A percentile compares a stretch with the other conserved stretches of the same genome.
These are phyloP conservation scores for Drosophila novamexicana DNA, from an alignment of 1,140 invertebrate genomes.

Conservation along the genomic window DNA sequence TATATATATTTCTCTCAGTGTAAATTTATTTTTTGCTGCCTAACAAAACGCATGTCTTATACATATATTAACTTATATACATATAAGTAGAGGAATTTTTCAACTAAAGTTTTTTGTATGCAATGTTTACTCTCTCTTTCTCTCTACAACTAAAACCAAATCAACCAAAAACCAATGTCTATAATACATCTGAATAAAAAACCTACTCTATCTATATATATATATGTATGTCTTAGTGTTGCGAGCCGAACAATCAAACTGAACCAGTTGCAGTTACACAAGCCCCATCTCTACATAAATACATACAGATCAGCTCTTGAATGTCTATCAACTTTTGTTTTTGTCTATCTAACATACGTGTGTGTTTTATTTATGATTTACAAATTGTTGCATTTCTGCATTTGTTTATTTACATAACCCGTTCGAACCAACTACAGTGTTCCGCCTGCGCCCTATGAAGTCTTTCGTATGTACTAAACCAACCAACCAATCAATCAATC, in stretches of 20 bases:
- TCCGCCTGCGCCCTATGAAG: slow-evolving; percentile 84
- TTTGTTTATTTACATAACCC: slow-evolving; percentile 82
- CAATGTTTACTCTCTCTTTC: slow-evolving; percentile 80
- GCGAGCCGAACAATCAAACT: slow-evolving; percentile 60
- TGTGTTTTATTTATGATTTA: slow-evolving; percentile 83
- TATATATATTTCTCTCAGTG: slow-evolving; percentile 46
- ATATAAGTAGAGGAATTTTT: slow-evolving; percentile 72
- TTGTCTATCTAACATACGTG: slow-evolving; percentile 78
- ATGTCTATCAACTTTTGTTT: slow-evolving; percentile 77
- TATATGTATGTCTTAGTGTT: slow-evolving; percentile 56
- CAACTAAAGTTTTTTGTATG: slow-evolving; percentile 79
- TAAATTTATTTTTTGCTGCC: slow-evolving; percentile 71
- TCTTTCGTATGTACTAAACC: slow-evolving; percentile 83
- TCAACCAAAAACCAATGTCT: slow-evolving; percentile 45
- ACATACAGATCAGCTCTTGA: slow-evolving; percentile 77
- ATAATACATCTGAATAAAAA: slow-evolving; percentile 15
- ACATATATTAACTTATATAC: slow-evolving; percentile 24
- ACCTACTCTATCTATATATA: slow-evolving; percentile 47
- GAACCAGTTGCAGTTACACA: slow-evolving; percentile 73
- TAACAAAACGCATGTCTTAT: slow-evolving; percentile 64
- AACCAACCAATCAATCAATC: slow-evolving; percentile 34
- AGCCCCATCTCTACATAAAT: slow-evolving; percentile 71
- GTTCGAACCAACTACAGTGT: slow-evolving; percentile 76
- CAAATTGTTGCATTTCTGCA: slow-evolving; percentile 82
- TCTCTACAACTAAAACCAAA: slow-evolving; percentile 58